Conservation (phyloP, 2,113 vertebrate genomes). For the Galbula dea region DNA sequence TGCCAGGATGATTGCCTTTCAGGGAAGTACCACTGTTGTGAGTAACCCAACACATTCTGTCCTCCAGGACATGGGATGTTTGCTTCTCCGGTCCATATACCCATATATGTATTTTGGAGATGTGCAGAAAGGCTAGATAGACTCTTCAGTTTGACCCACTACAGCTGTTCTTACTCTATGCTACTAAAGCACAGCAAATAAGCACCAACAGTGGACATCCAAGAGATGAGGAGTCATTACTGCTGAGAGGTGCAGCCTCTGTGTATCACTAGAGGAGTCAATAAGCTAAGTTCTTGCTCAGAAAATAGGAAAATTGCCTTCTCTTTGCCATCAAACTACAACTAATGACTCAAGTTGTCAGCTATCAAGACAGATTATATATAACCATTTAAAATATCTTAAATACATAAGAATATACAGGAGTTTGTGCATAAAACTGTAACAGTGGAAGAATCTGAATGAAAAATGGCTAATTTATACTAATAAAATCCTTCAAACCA, state of each 20-base stretch:
- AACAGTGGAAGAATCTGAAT: not conserved
- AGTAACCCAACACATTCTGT: not conserved
- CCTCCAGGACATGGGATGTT: not conserved
- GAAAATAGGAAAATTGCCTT: not conserved
- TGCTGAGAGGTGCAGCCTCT: not conserved
- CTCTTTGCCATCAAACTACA: not conserved
- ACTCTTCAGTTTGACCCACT: not conserved
- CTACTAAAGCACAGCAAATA: not conserved
- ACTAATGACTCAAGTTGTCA: not conserved
- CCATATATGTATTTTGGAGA: not conserved
- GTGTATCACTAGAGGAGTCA: too few species aligned
- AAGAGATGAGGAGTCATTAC: not conserved
- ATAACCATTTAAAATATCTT: not conserved
- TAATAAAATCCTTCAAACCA: conserved; percentile 46
- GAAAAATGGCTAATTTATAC: conserved; percentile 20
- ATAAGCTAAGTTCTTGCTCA: not conserved
- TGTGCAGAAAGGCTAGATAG: not conserved
- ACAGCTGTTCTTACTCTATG: not conserved
- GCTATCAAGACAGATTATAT: not conserved
- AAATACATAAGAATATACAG: not conserved
- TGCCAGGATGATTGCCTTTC: not conserved
- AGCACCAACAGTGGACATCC: fast-evolving
- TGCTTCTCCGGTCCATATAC: not conserved
- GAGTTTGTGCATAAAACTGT: not conserved
- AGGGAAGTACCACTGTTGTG: not conserved